phyloP scores from a whole-genome alignment of 2,113 vertebrate species.

The Etheostoma cragini region DNA sequence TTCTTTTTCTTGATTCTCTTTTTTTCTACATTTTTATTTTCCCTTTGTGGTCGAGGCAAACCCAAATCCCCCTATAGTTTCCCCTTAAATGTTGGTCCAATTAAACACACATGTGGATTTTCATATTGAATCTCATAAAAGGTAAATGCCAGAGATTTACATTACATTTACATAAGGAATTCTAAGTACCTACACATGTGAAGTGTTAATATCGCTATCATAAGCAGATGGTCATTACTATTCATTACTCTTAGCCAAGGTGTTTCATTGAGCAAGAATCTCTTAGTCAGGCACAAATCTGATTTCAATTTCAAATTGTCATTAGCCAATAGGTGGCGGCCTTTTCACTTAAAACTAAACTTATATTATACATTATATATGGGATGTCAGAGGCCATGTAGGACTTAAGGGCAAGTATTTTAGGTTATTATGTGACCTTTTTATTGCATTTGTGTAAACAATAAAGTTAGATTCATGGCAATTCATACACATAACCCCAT shows the following conservation, averaged over 20 bases:
- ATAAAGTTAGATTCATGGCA: slow-evolving; percentile 49
- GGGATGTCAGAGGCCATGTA: neutral
- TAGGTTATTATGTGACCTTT: slow-evolving; percentile 13
- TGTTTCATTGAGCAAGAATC: slow-evolving; percentile 43
- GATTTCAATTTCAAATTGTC: neutral
- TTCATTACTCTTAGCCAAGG: slow-evolving; percentile 32
- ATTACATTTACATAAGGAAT: slow-evolving; percentile 81
- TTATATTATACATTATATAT: neutral
- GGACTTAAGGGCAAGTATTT: neutral
- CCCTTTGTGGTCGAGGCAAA: slow-evolving; percentile 74
- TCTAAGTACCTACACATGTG: slow-evolving; percentile 70
- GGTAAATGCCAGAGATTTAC: slow-evolving; percentile 71
- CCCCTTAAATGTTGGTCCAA: slow-evolving; percentile 75
- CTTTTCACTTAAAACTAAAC: slow-evolving; percentile 4
- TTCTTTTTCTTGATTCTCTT: slow-evolving; percentile 39
- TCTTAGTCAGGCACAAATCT: neutral
- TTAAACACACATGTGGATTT: slow-evolving; percentile 83
- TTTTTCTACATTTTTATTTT: slow-evolving; percentile 68
- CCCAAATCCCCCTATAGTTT: slow-evolving; percentile 69
- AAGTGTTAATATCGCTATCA: slow-evolving; percentile 64
- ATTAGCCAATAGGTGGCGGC: slow-evolving; percentile 28
- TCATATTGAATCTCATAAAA: slow-evolving; percentile 77
- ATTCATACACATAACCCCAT: neutral
- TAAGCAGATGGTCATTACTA: slow-evolving; percentile 71
- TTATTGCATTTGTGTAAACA: slow-evolving; percentile 40